Conservation (phyloP, 2,888 invertebrate genomes). For the Melipona beecheii region DNA sequence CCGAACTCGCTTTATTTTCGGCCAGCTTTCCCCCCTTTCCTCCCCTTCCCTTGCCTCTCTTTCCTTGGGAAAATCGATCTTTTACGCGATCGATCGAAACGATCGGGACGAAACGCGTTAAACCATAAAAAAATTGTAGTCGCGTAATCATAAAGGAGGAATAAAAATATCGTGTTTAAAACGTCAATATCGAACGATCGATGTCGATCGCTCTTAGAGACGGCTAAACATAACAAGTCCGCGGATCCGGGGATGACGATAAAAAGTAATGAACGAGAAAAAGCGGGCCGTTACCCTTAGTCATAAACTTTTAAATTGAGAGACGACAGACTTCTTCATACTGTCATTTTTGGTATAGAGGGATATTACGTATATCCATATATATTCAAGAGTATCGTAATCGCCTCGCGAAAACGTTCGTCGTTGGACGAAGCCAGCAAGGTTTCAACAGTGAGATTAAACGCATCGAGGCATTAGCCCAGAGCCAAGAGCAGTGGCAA, state of each 20-base stretch:
- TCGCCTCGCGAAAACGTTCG: no score
- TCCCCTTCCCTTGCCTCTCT: neutral
- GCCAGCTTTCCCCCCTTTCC: conserved; percentile 27
- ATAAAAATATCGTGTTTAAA: neutral
- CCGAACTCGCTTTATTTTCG: conserved; percentile 75
- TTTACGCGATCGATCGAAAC: conserved; percentile 25
- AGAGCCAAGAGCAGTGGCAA: conserved; percentile 13
- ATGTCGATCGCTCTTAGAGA: no score
- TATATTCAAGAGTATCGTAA: no score
- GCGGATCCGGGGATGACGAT: no score
- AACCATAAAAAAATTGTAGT: neutral
- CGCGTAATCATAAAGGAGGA: neutral
- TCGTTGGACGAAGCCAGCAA: no score
- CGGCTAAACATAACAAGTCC: no score
- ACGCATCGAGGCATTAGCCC: neutral
- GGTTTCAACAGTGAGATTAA: neutral
- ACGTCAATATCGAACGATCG: neutral
- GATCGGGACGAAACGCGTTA: conserved; percentile 19
- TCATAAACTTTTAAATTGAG: no score
- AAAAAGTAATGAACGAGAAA: no score
- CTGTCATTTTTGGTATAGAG: no score
- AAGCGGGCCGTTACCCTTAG: no score
- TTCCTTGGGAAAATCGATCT: conserved; percentile 63
- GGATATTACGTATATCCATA: no score
- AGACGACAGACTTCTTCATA: no score